Percentiles rank a stretch among this genome's conserved stretches.
These are phyloP conservation scores for Idris sp. DNA, from an alignment of 1,140 invertebrate species.

Conservation along the genomic window DNA sequence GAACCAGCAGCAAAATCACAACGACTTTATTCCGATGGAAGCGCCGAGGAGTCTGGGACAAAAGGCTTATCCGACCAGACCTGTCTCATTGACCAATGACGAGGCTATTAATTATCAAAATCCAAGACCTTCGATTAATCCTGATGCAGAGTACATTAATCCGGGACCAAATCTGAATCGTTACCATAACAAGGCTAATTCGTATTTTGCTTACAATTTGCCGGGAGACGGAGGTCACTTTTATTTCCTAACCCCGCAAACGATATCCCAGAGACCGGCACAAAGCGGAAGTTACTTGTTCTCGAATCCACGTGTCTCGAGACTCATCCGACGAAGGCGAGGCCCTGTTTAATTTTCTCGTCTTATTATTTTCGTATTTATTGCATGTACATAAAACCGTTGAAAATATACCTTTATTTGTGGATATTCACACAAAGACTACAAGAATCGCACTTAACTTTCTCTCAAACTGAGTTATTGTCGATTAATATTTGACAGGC, in stretches of 20 bases:
- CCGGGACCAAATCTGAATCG: constrained; percentile 50
- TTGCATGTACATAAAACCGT: constrained; percentile 66
- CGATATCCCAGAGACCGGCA: constrained; percentile 75
- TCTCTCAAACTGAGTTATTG: constrained; percentile 20
- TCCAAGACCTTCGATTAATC: constrained; percentile 78
- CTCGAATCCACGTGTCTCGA: constrained; percentile 74
- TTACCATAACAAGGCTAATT: constrained; percentile 73
- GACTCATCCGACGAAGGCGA: constrained; percentile 76
- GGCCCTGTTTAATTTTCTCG: constrained; percentile 55
- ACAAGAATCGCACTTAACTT: constrained; percentile 31
- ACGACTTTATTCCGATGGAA: too few species aligned
- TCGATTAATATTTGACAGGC: neutral
- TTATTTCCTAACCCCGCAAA: constrained; percentile 86
- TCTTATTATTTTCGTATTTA: constrained; percentile 64
- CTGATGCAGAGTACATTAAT: constrained; percentile 78
- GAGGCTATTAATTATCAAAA: constrained; percentile 80
- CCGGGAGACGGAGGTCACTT: constrained; percentile 85
- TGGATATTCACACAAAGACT: constrained; percentile 22
- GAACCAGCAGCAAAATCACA: too few species aligned
- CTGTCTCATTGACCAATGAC: too few species aligned
- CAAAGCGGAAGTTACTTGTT: constrained; percentile 69
- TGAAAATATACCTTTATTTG: constrained; percentile 59
- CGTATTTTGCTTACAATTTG: constrained; percentile 83
- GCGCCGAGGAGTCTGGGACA: too few species aligned
- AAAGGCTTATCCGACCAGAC: too few species aligned